Evolutionary conservation across 2,113 vertebrate genomes (phyloP).

Genomic region (Dicaeum eximium): DNA sequence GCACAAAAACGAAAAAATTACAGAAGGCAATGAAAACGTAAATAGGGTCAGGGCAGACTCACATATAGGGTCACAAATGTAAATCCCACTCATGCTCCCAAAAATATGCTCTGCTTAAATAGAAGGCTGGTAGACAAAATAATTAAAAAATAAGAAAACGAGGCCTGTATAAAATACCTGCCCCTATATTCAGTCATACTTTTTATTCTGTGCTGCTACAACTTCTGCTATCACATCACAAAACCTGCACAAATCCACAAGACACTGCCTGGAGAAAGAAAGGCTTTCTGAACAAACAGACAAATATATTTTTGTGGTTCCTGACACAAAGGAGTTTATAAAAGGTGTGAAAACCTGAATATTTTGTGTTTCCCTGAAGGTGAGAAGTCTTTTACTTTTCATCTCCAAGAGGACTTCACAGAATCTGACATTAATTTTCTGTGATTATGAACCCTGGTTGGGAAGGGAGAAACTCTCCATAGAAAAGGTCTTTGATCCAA

Average conservation of each 20-base stretch:
- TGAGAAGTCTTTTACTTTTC: neutral
- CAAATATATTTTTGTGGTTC: neutral
- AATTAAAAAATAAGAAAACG: neutral
- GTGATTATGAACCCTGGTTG: neutral
- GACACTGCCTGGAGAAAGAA: neutral
- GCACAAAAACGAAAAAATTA: neutral
- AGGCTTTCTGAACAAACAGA: neutral
- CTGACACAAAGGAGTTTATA: neutral
- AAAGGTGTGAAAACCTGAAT: neutral
- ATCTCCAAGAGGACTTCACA: neutral
- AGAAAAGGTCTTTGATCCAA: neutral
- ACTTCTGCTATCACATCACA: neutral
- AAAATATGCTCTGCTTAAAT: neutral
- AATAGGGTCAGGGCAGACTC: neutral
- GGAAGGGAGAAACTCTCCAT: neutral
- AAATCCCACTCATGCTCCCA: neutral
- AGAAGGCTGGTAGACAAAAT: neutral
- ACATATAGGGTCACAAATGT: neutral
- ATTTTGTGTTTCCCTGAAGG: neutral
- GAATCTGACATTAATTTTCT: neutral
- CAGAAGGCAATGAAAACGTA: neutral
- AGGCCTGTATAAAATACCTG: neutral
- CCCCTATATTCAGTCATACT: neutral
- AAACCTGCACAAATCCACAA: conserved; percentile 7
- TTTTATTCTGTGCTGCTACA: conserved; percentile 1